Conservation (phyloP, 2,113 vertebrate genomes). For the Myanophis thanlyinensis region DNA sequence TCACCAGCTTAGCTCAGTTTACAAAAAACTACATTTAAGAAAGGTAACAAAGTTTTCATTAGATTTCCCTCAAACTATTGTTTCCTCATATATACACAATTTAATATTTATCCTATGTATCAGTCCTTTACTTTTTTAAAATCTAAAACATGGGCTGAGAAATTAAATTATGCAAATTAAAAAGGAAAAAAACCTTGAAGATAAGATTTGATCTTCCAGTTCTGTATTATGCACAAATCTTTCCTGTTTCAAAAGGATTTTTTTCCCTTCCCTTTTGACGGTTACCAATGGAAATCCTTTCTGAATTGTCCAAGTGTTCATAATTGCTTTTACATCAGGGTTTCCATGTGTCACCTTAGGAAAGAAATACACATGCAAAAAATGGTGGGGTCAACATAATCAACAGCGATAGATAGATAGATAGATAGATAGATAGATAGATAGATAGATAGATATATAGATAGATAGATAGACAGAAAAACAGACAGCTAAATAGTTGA, state of each 20-base stretch:
- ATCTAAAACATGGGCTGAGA: background rate
- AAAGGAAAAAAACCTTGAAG: constrained; percentile 66
- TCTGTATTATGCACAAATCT: constrained; percentile 75
- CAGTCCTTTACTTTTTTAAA: constrained; percentile 2
- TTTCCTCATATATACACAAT: background rate
- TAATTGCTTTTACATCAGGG: constrained; percentile 83
- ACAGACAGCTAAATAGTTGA: background rate
- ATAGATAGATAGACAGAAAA: no score
- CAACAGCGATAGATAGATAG: no score
- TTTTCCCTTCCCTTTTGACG: constrained; percentile 74
- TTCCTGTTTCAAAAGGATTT: constrained; percentile 83
- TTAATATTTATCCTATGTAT: background rate
- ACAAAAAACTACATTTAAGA: background rate
- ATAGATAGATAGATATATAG: no score
- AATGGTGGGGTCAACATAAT: background rate
- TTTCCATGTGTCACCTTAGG: constrained; percentile 72
- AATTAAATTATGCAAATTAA: constrained; percentile 12
- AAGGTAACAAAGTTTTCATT: background rate
- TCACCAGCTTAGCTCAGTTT: background rate
- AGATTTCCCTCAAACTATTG: background rate
- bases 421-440: no score
- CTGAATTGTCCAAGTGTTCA: constrained; percentile 90
- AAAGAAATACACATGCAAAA: constrained; percentile 22
- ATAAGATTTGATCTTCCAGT: constrained; percentile 67
- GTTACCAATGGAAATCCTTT: constrained; percentile 95